Evolutionary conservation across 2,113 vertebrate species (phyloP).

Genomic region (Calonectris borealis): DNA sequence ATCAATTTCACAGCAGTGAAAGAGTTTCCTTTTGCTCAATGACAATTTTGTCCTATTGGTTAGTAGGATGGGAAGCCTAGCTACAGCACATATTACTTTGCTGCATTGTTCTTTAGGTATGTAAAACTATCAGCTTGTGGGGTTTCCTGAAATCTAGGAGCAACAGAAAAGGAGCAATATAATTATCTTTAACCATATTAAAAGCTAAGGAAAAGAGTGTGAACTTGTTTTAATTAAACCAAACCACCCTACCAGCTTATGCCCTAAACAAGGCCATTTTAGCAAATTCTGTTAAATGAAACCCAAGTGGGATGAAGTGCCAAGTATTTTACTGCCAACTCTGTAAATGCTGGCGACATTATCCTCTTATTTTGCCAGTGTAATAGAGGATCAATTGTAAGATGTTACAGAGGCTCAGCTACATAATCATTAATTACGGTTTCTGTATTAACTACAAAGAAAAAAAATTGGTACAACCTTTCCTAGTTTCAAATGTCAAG

Average conservation of each 20-base stretch:
- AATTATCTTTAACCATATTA: background rate
- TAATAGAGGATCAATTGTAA: constrained; percentile 71
- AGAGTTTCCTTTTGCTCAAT: background rate
- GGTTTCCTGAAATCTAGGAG: background rate
- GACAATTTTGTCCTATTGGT: background rate
- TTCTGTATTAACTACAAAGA: constrained; percentile 66
- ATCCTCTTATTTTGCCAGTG: constrained; percentile 68
- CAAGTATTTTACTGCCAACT: constrained; percentile 63
- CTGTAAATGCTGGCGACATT: constrained; percentile 56
- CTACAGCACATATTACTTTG: background rate
- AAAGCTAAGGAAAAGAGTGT: background rate
- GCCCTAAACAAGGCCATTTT: constrained; percentile 44
- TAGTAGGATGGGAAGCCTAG: background rate
- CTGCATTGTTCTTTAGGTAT: background rate
- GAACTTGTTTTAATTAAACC: constrained; percentile 34
- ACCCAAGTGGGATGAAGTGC: constrained; percentile 42
- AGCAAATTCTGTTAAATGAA: constrained; percentile 59
- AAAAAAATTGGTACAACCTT: constrained; percentile 59
- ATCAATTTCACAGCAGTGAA: background rate
- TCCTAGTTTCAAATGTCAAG: constrained; percentile 60
- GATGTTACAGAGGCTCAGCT: constrained; percentile 60
- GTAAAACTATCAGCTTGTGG: background rate
- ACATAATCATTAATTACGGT: constrained; percentile 71
- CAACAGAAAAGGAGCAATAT: background rate
- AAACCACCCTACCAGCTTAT: constrained; percentile 12